These are phyloP conservation scores for Phalacrocorax carbo DNA, from an alignment of 2,113 vertebrate species.

Conservation along the genomic window DNA sequence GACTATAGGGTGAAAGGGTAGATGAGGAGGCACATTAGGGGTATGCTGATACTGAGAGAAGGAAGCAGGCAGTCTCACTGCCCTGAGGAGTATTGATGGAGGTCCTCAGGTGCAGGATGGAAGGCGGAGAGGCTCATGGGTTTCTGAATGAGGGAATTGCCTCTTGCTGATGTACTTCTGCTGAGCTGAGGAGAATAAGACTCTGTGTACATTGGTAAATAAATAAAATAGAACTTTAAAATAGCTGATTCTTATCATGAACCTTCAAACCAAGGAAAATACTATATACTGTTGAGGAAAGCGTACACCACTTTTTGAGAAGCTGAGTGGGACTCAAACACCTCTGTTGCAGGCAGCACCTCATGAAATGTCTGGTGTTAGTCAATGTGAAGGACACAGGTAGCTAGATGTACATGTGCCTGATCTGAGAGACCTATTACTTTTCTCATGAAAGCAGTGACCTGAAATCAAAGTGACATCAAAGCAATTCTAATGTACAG, in stretches of 20 bases:
- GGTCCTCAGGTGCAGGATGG: background rate
- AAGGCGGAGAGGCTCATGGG: background rate
- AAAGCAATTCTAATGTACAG: background rate
- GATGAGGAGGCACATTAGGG: background rate
- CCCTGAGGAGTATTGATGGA: background rate
- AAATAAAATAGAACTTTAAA: background rate
- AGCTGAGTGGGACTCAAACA: background rate
- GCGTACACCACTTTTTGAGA: background rate
- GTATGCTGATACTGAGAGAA: background rate
- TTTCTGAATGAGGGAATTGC: background rate
- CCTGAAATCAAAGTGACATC: background rate
- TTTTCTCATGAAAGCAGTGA: background rate
- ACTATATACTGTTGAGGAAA: background rate
- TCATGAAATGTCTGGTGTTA: background rate
- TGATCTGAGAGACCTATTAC: background rate
- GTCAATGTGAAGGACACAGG: background rate
- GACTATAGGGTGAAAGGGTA: background rate
- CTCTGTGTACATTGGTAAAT: background rate
- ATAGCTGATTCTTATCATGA: background rate
- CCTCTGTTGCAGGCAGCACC: background rate
- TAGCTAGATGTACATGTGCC: background rate
- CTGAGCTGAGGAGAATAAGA: background rate
- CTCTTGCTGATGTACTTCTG: background rate
- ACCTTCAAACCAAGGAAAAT: background rate
- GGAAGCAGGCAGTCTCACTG: background rate